These are phyloP conservation scores for Scaptomyza graminum DNA, from an alignment of 1,140 invertebrate genomes.

Conservation along the genomic window DNA sequence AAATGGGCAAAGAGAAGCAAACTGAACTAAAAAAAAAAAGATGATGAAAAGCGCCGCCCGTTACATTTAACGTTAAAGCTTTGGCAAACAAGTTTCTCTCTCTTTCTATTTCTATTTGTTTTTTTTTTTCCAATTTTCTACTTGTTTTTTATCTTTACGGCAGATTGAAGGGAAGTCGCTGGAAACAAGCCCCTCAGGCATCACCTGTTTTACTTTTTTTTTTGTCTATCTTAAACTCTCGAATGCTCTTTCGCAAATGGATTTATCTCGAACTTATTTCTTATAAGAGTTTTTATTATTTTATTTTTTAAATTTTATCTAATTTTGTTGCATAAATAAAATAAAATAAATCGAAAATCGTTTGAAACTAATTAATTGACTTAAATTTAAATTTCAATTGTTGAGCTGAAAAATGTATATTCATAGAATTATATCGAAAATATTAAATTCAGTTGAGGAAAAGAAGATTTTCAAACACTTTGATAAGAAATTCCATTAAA, in stretches of 20 bases:
- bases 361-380: no score
- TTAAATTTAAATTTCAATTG: no score
- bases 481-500: no score
- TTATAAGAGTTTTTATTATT: no score
- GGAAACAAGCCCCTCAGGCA: conserved; percentile 27
- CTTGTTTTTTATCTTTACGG: conserved; percentile 36
- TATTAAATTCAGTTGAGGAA: no score
- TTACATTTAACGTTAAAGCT: conserved; percentile 68
- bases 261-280: background rate
- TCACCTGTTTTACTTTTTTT: conserved; percentile 41
- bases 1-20: conserved; percentile 24
- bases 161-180: conserved; percentile 43
- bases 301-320: no score
- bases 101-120: conserved; percentile 2
- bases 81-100: conserved; percentile 50
- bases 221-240: conserved; percentile 11
- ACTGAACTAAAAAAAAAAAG: conserved; percentile 25
- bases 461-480: no score
- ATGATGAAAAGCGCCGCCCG: conserved; percentile 68
- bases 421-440: no score
- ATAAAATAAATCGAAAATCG: no score
- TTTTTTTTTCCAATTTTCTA: background rate
- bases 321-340: no score
- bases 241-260: background rate
- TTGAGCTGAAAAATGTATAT: no score